A percentile compares a stretch with the other conserved stretches of the same genome.
Evolutionary conservation across 2,888 invertebrate genomes (phyloP).

Genomic region (Agrochola macilenta): DNA sequence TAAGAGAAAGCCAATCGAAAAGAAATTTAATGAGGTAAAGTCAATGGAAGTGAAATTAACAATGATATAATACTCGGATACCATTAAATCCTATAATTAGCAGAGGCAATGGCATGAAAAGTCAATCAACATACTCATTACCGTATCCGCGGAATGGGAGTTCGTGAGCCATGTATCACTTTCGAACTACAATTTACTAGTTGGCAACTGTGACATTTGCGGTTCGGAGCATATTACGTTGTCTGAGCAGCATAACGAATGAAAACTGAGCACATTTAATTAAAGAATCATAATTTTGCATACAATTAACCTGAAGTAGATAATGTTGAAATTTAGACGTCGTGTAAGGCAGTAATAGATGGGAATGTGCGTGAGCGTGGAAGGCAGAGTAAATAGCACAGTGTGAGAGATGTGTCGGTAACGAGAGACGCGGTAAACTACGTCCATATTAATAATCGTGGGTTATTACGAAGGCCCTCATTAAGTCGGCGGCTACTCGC

Average conservation of each 20-base stretch:
- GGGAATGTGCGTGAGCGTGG: conserved; percentile 58
- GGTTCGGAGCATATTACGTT: conserved; percentile 73
- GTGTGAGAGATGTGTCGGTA: conserved; percentile 73
- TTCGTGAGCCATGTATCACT: conserved; percentile 82
- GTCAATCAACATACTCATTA: conserved; percentile 81
- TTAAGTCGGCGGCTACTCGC: conserved; percentile 84
- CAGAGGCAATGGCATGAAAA: conserved; percentile 76
- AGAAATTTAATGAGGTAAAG: conserved; percentile 70
- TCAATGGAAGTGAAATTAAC: conserved; percentile 77
- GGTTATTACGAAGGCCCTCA: conserved; percentile 87
- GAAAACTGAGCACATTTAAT: conserved; percentile 70
- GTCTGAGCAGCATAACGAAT: conserved; percentile 68
- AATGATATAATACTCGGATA: conserved; percentile 74
- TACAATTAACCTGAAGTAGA: conserved; percentile 45
- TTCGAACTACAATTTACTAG: conserved; percentile 83
- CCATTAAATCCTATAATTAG: conserved; percentile 81
- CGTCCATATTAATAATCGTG: conserved; percentile 87
- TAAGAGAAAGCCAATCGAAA: conserved; percentile 76
- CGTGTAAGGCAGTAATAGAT: conserved; percentile 55
- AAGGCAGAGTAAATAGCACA: conserved; percentile 74
- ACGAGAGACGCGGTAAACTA: conserved; percentile 82
- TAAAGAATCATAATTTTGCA: conserved; percentile 64
- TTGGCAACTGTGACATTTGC: conserved; percentile 78
- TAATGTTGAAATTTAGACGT: conserved; percentile 53
- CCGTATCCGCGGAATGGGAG: conserved; percentile 78